Conservation (phyloP, 2,888 invertebrate genomes). For the Drosophila anomalata region DNA sequence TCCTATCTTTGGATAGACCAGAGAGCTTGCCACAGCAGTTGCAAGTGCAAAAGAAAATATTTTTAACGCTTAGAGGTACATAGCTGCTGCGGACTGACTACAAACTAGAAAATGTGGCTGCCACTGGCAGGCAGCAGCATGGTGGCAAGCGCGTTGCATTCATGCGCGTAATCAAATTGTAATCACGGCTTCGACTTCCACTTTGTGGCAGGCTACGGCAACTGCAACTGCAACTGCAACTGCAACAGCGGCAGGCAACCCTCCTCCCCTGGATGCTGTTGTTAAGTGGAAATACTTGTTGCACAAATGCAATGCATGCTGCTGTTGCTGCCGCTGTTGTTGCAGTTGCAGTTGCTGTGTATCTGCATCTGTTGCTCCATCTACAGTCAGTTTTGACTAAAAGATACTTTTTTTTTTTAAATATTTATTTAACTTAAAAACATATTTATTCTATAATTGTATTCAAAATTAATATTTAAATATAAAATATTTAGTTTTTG, state of each 20-base stretch:
- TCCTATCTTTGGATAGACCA: slow-evolving; percentile 44
- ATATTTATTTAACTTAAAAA: too few species aligned
- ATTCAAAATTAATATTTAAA: too few species aligned
- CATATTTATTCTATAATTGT: too few species aligned
- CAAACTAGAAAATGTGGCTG: slow-evolving; percentile 68
- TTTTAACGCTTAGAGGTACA: slow-evolving; percentile 63
- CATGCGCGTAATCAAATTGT: slow-evolving; percentile 81
- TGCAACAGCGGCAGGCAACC: slow-evolving; percentile 12
- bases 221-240: slow-evolving; percentile 40
- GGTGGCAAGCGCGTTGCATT: slow-evolving; percentile 71
- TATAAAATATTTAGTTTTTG: background rate
- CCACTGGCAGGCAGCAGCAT: background rate
- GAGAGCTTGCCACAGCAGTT: slow-evolving; percentile 37
- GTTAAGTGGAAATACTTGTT: slow-evolving; percentile 82
- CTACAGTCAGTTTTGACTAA: slow-evolving; percentile 53
- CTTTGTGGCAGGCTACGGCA: slow-evolving; percentile 36
- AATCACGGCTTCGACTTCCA: slow-evolving; percentile 76
- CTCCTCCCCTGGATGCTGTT: slow-evolving; percentile 38
- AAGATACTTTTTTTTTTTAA: background rate
- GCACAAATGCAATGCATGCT: slow-evolving; percentile 79
- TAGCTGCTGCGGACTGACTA: slow-evolving; percentile 47
- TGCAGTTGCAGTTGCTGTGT: slow-evolving; percentile 29
- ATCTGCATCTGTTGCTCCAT: slow-evolving; percentile 52
- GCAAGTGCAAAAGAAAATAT: slow-evolving; percentile 80
- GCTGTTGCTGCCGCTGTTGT: slow-evolving; percentile 43